These are phyloP conservation scores for Mya arenaria DNA, from an alignment of 1,140 invertebrate species.

Conservation along the genomic window DNA sequence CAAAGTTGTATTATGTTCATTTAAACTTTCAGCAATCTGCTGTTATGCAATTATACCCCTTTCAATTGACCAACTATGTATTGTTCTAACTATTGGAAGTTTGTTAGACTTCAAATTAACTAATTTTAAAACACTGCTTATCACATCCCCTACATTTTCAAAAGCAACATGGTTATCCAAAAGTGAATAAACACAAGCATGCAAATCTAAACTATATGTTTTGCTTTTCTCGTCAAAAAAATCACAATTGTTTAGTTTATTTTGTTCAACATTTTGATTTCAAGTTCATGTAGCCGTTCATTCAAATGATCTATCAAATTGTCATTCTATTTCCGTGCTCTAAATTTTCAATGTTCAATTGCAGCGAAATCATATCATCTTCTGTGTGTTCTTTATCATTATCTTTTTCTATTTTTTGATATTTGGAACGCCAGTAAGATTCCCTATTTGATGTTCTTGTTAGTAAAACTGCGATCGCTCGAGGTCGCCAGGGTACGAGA, in stretches of 20 bases:
- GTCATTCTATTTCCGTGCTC: not conserved
- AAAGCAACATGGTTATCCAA: not conserved
- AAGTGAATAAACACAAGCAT: not conserved
- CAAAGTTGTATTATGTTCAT: constrained; percentile 1
- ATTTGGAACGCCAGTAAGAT: not conserved
- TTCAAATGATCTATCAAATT: not conserved
- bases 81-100: not conserved
- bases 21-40: not conserved
- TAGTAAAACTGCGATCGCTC: too few species aligned
- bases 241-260: not conserved
- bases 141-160: not conserved
- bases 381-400: not conserved
- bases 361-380: not conserved
- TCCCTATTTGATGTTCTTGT: not conserved
- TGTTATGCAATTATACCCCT: not conserved
- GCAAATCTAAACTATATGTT: not conserved
- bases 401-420: not conserved
- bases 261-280: not conserved
- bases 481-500: too few species aligned
- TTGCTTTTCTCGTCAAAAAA: not conserved
- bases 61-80: not conserved
- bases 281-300: not conserved
- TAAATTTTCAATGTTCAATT: not conserved
- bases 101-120: not conserved
- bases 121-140: not conserved